Evolutionary conservation across 2,797 vertebrate species (phyloP), one percentile per base, ranked within the genome.

Genomic region (Catostomus latipinnis): DNA sequence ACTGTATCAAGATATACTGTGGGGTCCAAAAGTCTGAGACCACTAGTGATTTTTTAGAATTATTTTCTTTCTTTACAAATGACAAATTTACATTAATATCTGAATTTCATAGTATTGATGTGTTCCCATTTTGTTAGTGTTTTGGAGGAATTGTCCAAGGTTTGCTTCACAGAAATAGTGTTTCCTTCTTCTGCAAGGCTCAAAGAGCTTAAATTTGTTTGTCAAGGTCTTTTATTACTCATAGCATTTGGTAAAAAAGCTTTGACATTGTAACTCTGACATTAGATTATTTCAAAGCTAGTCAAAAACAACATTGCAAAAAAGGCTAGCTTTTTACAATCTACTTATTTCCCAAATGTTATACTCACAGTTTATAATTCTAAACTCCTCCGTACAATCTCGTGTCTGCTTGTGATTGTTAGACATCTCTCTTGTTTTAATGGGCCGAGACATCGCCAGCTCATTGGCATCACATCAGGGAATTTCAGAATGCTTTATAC

Each of bases 341-440:
- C 74, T 54, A 22, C 49, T 54, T 60, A 60, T 81, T 71, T 62
- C 52, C 50, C 52, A 18, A 73, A 80, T 81, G 2, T 81, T 46
- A 58, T 72, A 48, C 34, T 60, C 54, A 56, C 74, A 82, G 80
- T 77, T 71, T 76, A 77, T 74, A 82, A 81, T 81, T 76, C 76
- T 66, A 11, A 71, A 69, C 70, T 70, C 61, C 75, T 77, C 68
- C 8, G 16, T 46, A 72, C 53, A 43, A 65, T 71, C 63, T 72
- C 13, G 65, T 18, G 18, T 71, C 70, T 71, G 60, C 48, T 60
- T 57, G 74, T 67, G 80, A 77, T 60, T 69, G 74, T 76, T 56
- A 52, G 63, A 62, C 14, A 48, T 71, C 67, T 63, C 56, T 3
- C 72, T 62, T 12, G 71, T 56, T 50, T 67, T 61, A 58, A 34